A percentile compares a stretch with the other conserved stretches of the same genome.
These are phyloP conservation scores for Lineus longissimus DNA, from an alignment of 1,140 invertebrate genomes.

Conservation along the genomic window DNA sequence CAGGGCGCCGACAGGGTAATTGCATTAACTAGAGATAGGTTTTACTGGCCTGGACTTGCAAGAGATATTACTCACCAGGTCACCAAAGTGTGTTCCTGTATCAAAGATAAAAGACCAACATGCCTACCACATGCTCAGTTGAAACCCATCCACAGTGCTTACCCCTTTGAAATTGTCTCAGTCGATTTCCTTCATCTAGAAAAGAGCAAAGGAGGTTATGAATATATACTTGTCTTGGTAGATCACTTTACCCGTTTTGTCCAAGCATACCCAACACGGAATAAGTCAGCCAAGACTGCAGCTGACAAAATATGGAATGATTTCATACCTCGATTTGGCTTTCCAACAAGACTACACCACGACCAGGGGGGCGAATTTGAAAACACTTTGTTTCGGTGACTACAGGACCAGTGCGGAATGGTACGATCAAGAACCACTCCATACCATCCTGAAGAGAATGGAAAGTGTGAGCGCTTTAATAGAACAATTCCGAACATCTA, in stretches of 20 bases:
- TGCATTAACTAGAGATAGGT: constrained; percentile 9
- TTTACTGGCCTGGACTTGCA: constrained; percentile 21
- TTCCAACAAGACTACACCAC: constrained; percentile 13
- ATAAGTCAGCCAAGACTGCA: background rate
- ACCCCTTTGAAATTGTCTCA: constrained; percentile 20
- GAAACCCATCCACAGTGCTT: constrained; percentile 10
- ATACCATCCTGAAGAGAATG: constrained; percentile 1
- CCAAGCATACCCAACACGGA: background rate
- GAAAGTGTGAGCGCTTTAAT: constrained; percentile 14
- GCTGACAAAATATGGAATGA: constrained; percentile 14
- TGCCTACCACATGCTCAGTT: constrained; percentile 8
- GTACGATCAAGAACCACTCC: constrained; percentile 5
- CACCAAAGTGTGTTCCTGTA: constrained; percentile 14
- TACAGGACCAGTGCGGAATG: background rate
- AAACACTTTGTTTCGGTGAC: background rate
- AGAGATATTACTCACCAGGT: constrained; percentile 15
- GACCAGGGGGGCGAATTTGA: constrained; percentile 15
- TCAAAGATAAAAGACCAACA: constrained; percentile 13
- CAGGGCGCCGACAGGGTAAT: constrained; percentile 15
- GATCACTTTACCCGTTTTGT: constrained; percentile 1
- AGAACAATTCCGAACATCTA: constrained; percentile 18
- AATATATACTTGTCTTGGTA: constrained; percentile 7
- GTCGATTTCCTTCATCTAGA: constrained; percentile 22
- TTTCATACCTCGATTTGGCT: constrained; percentile 17
- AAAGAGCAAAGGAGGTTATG: constrained; percentile 14